These are phyloP conservation scores for Platysteira castanea DNA, from an alignment of 2,113 vertebrate genomes.

Conservation along the genomic window DNA sequence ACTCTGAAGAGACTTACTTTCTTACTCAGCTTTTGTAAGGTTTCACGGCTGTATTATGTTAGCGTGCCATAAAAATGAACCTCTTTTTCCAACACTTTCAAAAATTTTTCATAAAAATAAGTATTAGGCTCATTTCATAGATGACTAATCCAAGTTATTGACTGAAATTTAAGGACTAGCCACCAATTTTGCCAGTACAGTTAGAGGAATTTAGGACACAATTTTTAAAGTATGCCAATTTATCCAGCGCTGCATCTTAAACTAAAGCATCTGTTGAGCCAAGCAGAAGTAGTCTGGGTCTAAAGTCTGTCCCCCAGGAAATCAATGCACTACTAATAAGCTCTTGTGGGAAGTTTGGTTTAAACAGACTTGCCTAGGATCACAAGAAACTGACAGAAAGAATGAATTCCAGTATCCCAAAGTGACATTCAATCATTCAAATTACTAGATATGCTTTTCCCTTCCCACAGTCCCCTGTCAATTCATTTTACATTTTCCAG, in stretches of 20 bases:
- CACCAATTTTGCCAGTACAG: not conserved
- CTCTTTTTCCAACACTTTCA: not conserved
- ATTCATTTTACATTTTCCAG: not conserved
- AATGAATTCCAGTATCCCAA: not conserved
- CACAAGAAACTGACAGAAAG: not conserved
- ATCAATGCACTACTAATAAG: not conserved
- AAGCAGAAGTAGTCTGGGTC: not conserved
- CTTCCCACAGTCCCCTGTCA: not conserved
- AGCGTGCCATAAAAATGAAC: fast-evolving
- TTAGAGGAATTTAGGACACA: not conserved
- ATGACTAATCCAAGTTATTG: not conserved
- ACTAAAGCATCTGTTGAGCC: not conserved
- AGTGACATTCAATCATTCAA: not conserved
- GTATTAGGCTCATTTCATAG: not conserved
- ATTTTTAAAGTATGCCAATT: not conserved
- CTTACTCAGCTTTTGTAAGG: not conserved
- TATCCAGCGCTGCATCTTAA: not conserved
- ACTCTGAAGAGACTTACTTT: not conserved
- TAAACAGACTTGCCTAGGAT: not conserved
- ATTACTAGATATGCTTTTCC: not conserved
- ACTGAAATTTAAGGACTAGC: not conserved
- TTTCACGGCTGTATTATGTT: not conserved
- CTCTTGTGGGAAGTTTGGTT: not conserved
- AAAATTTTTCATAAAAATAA: not conserved
- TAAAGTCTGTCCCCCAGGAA: not conserved